Evolutionary conservation across 2,888 invertebrate species (phyloP).

Genomic region (Sisyra terminalis): DNA sequence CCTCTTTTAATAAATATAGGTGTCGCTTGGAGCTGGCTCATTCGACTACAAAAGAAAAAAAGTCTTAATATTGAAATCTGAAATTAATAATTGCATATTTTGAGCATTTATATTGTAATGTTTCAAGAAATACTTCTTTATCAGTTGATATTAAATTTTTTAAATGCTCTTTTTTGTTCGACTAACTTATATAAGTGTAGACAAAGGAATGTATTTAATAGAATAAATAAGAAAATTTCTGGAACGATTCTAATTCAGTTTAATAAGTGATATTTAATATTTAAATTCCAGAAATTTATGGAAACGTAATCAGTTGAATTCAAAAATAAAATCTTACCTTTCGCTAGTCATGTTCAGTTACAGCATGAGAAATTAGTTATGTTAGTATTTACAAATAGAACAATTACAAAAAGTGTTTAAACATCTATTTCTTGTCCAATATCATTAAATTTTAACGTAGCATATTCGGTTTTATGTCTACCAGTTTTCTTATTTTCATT

Average conservation of each 20-base stretch:
- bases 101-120: conserved; percentile 5
- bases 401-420: conserved; percentile 23
- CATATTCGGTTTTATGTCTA: conserved; percentile 38
- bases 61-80: conserved; percentile 4
- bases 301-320: too few species aligned
- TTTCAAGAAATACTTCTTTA: too few species aligned
- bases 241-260: too few species aligned
- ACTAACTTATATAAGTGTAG: too few species aligned
- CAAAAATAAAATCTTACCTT: too few species aligned
- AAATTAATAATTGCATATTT: conserved; percentile 7
- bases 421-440: conserved; percentile 50
- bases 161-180: too few species aligned
- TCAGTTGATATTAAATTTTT: too few species aligned
- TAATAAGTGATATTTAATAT: too few species aligned
- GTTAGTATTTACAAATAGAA: conserved; percentile 6
- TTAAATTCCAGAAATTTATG: too few species aligned
- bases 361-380: conserved; percentile 1
- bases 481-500: conserved; percentile 18
- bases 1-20: conserved; percentile 64
- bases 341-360: too few species aligned
- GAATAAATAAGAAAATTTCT: too few species aligned
- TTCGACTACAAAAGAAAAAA: conserved; percentile 43
- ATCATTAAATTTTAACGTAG: conserved; percentile 48
- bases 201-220: too few species aligned
- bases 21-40: conserved; percentile 66